phyloP scores from a whole-genome alignment of 2,797 vertebrate genomes.

The Darevskia nairensis region DNA sequence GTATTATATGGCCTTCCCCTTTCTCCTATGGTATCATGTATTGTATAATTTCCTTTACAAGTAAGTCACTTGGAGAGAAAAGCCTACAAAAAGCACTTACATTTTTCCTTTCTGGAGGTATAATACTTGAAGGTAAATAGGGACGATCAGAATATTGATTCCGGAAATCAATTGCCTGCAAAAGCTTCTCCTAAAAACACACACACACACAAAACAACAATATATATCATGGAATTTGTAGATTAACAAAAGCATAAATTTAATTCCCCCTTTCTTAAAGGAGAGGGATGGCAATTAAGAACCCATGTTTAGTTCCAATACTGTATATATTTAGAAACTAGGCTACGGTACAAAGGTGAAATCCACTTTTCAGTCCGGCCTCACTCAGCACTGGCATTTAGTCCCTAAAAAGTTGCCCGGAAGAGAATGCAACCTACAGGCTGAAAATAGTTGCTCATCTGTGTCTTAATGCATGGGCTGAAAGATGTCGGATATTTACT shows the following conservation, averaged over 20 bases:
- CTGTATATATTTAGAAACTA: too few relatives aligned
- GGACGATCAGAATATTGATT: slow-evolving; percentile 84
- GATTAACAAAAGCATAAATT: accelerated
- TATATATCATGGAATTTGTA: accelerated
- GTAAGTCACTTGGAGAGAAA: too few relatives aligned
- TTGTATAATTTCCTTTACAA: too few relatives aligned
- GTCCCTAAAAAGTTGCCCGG: too few relatives aligned
- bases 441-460: too few relatives aligned
- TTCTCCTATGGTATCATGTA: too few relatives aligned
- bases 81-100: slow-evolving; percentile 68
- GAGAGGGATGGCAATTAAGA: neutral
- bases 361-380: too few relatives aligned
- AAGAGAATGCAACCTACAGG: too few relatives aligned
- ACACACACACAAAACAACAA: neutral
- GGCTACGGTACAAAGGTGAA: too few relatives aligned
- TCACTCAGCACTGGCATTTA: neutral
- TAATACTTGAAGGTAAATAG: slow-evolving; percentile 84
- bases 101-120: slow-evolving; percentile 79
- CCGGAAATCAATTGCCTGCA: slow-evolving; percentile 85
- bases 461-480: too few relatives aligned
- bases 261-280: accelerated
- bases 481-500: neutral
- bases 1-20: too few relatives aligned
- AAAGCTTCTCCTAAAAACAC: slow-evolving; percentile 78
- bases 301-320: neutral